Base-by-base conservation (phyloP, 2,797 vertebrate genomes). In the Pygocentrus nattereri region DNA sequence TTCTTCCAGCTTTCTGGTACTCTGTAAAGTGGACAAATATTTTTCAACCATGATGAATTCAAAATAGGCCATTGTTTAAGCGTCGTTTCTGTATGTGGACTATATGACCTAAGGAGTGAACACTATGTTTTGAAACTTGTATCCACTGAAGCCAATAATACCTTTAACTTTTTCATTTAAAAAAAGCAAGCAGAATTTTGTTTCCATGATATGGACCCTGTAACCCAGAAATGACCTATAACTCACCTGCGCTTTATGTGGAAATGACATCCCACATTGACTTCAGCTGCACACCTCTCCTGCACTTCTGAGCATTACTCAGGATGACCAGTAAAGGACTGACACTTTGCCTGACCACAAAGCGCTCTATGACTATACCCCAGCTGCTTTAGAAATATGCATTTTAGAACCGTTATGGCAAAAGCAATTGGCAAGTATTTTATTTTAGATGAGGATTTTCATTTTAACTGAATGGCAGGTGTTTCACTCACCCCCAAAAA, bases 401-500 rank as follows among this genome's bases (percentile, higher is more conserved):
- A 23, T 19, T 54, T 74, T 67, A 74, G 50, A 56, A 74, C 34
- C 73, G 54, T 74, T 74, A 56, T 49, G n/a, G 70, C 2, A 67
- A 38, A 44, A 30, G 62, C 59, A 30, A 41, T 56, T 7, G 67
- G 15, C 18, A 5, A 56, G 67, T 56, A 41, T 77, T 72, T 82
- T 47, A 78, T 73, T 73, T 27, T 31, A 67, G 81, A 68, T 23
- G 72, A 68, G 27, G 70, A 68, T 49, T 76, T 79, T 76, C 54
- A 68, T 77, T 68, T 50, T n/a, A 67, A n/a, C n/a, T 44, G 2
- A 49, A 73, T 25, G 41, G 38, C 30, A 74, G 65, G 75, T 68
- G 75, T 78, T 52, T 65, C 47, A 65, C 76, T 71, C 62, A 19
- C 49, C 75, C 75, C 74, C 70, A 85, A 83, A 74, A 4, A 44